Evolutionary conservation across 2,797 vertebrate species (phyloP).

Genomic region (Rousettus madagascariensis): DNA sequence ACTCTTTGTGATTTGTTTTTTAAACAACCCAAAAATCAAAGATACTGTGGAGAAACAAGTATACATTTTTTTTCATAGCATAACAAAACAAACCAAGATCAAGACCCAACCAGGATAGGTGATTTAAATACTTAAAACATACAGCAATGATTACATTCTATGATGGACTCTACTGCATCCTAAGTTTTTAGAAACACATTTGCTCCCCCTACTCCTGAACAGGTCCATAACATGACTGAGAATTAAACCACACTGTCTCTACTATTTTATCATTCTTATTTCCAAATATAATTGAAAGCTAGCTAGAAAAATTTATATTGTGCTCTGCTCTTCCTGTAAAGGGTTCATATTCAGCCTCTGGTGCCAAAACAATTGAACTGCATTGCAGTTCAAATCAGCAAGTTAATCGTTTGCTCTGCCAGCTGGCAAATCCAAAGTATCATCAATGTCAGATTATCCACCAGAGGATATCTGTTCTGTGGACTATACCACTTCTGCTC

Average conservation of each 20-base stretch:
- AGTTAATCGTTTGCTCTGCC: conserved; percentile 46
- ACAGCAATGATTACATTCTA: background rate
- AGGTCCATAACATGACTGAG: background rate
- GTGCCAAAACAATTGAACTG: conserved; percentile 56
- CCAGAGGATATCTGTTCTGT: conserved; percentile 20
- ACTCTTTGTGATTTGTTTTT: background rate
- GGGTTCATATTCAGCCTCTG: conserved; percentile 45
- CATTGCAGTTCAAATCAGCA: conserved; percentile 41
- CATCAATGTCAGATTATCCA: conserved; percentile 14
- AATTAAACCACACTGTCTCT: background rate
- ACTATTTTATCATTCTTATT: conserved; percentile 13
- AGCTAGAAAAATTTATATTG: background rate
- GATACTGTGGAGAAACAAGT: background rate
- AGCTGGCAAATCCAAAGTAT: conserved; percentile 54
- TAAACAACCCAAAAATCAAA: background rate
- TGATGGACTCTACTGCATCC: background rate
- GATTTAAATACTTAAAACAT: conserved; percentile 3
- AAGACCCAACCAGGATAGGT: background rate
- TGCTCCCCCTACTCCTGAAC: background rate
- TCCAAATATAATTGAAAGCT: conserved; percentile 7
- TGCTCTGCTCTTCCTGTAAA: conserved; percentile 45
- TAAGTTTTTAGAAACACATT: background rate
- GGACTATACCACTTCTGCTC: conserved; percentile 1
- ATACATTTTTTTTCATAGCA: background rate
- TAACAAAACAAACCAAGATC: conserved; percentile 18